Evolutionary conservation across 2,888 invertebrate species (phyloP), one percentile per base, ranked within the genome.

Genomic region (Mythimna loreyi): DNA sequence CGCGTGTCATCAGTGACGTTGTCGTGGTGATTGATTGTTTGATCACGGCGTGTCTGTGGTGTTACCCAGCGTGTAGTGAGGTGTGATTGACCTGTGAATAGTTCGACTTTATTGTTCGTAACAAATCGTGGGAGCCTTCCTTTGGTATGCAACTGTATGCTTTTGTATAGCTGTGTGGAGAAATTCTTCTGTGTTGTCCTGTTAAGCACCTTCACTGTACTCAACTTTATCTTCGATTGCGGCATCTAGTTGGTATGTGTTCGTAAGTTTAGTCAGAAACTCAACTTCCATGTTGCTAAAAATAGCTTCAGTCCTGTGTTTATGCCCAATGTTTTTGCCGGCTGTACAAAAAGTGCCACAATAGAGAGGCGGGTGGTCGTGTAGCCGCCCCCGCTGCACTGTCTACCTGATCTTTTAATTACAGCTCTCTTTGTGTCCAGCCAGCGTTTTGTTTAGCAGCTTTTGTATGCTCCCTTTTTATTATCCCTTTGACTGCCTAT

Each of bases 331-430:
- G 70, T 80, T 79, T 80, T 80, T 77, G 72, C 72, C 30, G 56
- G 63, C 53, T 19, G 57, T 65, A 73, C 67, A 83, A 83, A 82
- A 85, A 72, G 52, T 68, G 69, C 53, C 69, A 85, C 86, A 86
- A 85, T 82, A 72, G 84, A 72, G 83, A 66, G 67, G 78, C 78
- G 86, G 87, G 87, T 85, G 88, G 88, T 85, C 85, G 69, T 52
- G 56, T 58, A 43, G 21, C 60, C 70, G 70, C 63, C 66, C 68
- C 77, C 80, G 72, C 77, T 81, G 81, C 80, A 82, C 82, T 82
- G 87, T 80, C 89, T 92, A 92, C 92, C 92, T 92, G 92, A 90
- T 91, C 87, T 89, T 90, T 90, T 91, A 91, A 91, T 92, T 91
- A 90, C 87, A 83, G 73, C 75, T 75, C 78, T 86, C 83, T 89